Evolutionary conservation across 2,888 invertebrate genomes (phyloP).

Genomic region (Stomorhina lunata): DNA sequence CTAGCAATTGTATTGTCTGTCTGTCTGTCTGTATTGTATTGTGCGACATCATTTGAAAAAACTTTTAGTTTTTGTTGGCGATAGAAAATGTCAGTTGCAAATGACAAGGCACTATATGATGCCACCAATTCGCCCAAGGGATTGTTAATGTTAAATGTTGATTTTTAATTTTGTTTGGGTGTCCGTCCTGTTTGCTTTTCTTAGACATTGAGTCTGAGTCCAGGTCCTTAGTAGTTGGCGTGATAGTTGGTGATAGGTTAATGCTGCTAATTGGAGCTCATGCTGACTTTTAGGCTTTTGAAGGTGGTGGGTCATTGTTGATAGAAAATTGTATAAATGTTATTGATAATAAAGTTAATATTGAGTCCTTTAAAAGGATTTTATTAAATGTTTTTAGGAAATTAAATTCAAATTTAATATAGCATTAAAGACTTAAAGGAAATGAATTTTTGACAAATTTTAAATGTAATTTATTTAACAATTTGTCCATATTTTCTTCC

Average conservation of each 20-base stretch:
- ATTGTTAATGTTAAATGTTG: conserved; percentile 19
- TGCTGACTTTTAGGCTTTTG: conserved; percentile 30
- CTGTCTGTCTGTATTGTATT: conserved; percentile 15
- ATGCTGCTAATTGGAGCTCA: conserved; percentile 31
- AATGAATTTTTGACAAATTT: too few relatives aligned
- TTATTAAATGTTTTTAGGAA: too few relatives aligned
- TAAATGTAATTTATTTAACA: background rate
- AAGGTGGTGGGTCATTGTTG: too few relatives aligned
- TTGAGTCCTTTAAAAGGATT: too few relatives aligned
- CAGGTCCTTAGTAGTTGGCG: background rate
- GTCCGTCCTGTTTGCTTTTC: too few relatives aligned
- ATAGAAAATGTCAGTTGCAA: conserved; percentile 50
- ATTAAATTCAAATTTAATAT: too few relatives aligned
- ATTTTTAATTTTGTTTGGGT: conserved; percentile 21
- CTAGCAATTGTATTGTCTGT: background rate
- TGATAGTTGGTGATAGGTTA: conserved; percentile 22
- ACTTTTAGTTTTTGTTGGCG: conserved; percentile 46
- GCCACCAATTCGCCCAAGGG: conserved; percentile 24
- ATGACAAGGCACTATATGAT: conserved; percentile 32
- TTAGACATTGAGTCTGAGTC: background rate
- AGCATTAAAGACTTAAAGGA: too few relatives aligned
- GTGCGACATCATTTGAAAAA: conserved; percentile 16
- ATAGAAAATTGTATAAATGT: too few relatives aligned
- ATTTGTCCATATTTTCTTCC: background rate
- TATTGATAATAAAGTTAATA: too few relatives aligned